Base-by-base conservation (phyloP, 2,888 invertebrate species). In the Calameuta pallipes region DNA sequence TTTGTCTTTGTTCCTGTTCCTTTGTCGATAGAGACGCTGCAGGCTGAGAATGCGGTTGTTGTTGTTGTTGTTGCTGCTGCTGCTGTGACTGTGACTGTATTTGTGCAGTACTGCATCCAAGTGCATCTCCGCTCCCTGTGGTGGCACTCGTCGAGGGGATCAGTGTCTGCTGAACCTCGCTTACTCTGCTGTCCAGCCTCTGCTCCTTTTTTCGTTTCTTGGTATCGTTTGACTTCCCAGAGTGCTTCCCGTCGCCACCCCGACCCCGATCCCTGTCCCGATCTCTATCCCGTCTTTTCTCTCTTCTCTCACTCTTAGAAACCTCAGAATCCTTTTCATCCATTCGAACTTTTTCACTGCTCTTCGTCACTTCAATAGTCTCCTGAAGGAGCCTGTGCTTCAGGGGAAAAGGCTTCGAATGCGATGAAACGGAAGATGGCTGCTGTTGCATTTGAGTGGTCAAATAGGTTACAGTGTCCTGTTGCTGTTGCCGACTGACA, bases 1-100 rank as follows among this genome's bases (percentile, higher is more conserved):
- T 90, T 78, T 90, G 90, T 33, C 89, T 84, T 73, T 89, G 90
- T 76, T 91, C 91, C 80, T 90, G 90, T 74, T 90, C 90, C 69
- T 90, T 89, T 76, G 86, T 89, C 4, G 87, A 84, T 12, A 90
- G 81, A 15, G 83, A 78, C 23, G 85, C 74, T n/a, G 80, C 80
- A 3, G 83, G 85, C 56, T 56, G 23, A 23, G 56, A 23, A 56
- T 56, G 56, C 23, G 23, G 56, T 9, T 23, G 56, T 56, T 56
- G 41, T 41, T 41, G 41, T 0, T 41, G 33, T 3, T 41, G 41
- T 0, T 41, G 41, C 1, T 41, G 56, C 23, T 41, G 41, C 15
- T 23, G 6, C 41, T 41, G 41, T 1, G 23, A 23, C 74, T 31
- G 33, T 2, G 71, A 31, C 33, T 71, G 71, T 6, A 12, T 71